Conservation (phyloP, 2,113 vertebrate species). For the Cheilinus undulatus region DNA sequence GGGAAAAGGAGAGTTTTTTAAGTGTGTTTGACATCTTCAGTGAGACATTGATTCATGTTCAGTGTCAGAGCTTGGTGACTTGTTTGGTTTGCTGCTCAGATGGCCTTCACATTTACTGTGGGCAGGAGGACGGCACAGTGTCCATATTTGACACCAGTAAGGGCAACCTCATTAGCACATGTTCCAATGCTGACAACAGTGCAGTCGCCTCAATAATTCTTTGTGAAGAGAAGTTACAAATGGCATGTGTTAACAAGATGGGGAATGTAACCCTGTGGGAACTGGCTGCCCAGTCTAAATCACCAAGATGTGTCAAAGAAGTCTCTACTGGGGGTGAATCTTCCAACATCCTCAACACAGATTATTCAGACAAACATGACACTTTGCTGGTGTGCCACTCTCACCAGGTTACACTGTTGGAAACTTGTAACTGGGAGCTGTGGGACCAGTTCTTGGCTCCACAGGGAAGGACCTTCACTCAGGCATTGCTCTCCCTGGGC, state of each 20-base stretch:
- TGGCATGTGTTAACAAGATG: slow-evolving; percentile 76
- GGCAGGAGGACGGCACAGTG: slow-evolving; percentile 76
- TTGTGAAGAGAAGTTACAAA: slow-evolving; percentile 41
- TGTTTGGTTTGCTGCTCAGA: slow-evolving; percentile 69
- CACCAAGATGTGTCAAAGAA: slow-evolving; percentile 68
- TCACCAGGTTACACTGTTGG: slow-evolving; percentile 77
- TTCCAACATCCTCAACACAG: slow-evolving; percentile 66
- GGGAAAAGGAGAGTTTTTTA: slow-evolving; percentile 61
- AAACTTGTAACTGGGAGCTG: slow-evolving; percentile 68
- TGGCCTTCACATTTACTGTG: slow-evolving; percentile 74
- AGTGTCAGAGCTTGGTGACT: slow-evolving; percentile 76
- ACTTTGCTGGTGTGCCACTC: slow-evolving; percentile 80
- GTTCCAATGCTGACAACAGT: slow-evolving; percentile 54
- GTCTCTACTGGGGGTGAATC: slow-evolving; percentile 13
- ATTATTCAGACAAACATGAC: slow-evolving; percentile 54
- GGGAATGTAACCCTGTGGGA: slow-evolving; percentile 81
- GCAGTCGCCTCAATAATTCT: slow-evolving; percentile 68
- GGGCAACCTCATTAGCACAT: slow-evolving; percentile 49
- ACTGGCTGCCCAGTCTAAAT: slow-evolving; percentile 52
- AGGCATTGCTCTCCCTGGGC: slow-evolving; percentile 73
- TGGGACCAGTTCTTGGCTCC: slow-evolving; percentile 78
- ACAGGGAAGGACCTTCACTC: slow-evolving; percentile 66
- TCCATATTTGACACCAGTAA: slow-evolving; percentile 74
- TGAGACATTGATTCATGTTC: slow-evolving; percentile 46
- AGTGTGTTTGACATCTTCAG: slow-evolving; percentile 67